Percentiles rank a stretch among this genome's conserved stretches.
These are phyloP conservation scores for Phania funesta DNA, from an alignment of 2,888 invertebrate genomes.

Conservation along the genomic window DNA sequence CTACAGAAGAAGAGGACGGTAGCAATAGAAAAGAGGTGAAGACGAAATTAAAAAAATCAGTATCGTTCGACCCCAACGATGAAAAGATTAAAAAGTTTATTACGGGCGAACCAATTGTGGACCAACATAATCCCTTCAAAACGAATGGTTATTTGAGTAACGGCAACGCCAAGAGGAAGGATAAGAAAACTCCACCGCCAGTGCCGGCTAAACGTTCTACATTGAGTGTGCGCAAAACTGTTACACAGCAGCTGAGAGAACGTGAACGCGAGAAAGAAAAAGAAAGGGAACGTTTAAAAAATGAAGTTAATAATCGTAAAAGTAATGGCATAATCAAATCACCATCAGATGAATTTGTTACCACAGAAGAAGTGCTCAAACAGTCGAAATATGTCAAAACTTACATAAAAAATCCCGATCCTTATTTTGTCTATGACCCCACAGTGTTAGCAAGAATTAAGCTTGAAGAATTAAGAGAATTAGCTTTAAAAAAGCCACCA, in stretches of 20 bases:
- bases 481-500: constrained; percentile 71
- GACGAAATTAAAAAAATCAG: constrained; percentile 75
- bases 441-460: constrained; percentile 77
- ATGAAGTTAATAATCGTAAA: constrained; percentile 69
- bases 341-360: constrained; percentile 75
- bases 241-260: constrained; percentile 73
- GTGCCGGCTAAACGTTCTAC: constrained; percentile 76
- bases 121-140: constrained; percentile 80
- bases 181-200: constrained; percentile 74
- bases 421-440: constrained; percentile 79
- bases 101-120: constrained; percentile 79
- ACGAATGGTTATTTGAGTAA: constrained; percentile 67
- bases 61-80: constrained; percentile 78
- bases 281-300: constrained; percentile 71
- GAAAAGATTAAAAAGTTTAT: constrained; percentile 78
- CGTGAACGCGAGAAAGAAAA: constrained; percentile 71
- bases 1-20: constrained; percentile 61
- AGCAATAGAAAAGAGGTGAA: constrained; percentile 35
- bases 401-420: constrained; percentile 80
- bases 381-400: constrained; percentile 80
- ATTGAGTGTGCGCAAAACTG: constrained; percentile 73
- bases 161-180: constrained; percentile 56
- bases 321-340: constrained; percentile 67
- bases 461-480: constrained; percentile 76
- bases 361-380: constrained; percentile 79